A percentile compares a stretch with the other conserved stretches of the same genome.
Conservation (phyloP, 1,140 invertebrate species). For the Trissolcus basalis region DNA sequence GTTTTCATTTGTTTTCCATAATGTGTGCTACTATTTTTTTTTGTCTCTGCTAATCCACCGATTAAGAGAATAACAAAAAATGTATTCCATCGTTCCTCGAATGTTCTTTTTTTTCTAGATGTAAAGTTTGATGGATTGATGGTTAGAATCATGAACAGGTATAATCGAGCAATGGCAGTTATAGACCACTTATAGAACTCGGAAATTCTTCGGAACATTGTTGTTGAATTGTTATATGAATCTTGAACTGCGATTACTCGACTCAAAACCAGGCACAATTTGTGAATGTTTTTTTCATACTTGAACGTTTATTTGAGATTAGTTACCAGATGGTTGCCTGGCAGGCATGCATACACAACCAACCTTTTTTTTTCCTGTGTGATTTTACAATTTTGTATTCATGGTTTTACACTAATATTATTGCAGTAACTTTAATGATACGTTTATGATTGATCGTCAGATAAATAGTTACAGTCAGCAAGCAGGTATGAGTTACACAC, state of each 20-base stretch:
- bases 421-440: constrained; percentile 20
- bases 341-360: constrained; percentile 13
- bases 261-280: constrained; percentile 62
- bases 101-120: neutral
- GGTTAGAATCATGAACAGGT: constrained; percentile 61
- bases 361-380: constrained; percentile 41
- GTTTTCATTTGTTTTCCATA: too few relatives aligned
- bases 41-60: too few relatives aligned
- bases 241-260: constrained; percentile 61
- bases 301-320: constrained; percentile 44
- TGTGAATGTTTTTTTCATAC: constrained; percentile 36
- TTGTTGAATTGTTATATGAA: neutral
- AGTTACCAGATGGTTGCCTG: constrained; percentile 12
- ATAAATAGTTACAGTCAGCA: constrained; percentile 31
- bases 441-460: neutral
- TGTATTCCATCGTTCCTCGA: neutral
- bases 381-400: constrained; percentile 46
- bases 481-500: constrained; percentile 4
- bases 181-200: too few relatives aligned
- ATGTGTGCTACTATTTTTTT: too few relatives aligned
- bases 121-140: constrained; percentile 41
- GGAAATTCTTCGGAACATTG: neutral
- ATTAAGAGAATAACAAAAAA: too few relatives aligned
- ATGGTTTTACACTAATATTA: constrained; percentile 46
- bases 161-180: constrained; percentile 65